phyloP scores from a whole-genome alignment of 2,113 vertebrate genomes.

The Coptodon bakossiorum region DNA sequence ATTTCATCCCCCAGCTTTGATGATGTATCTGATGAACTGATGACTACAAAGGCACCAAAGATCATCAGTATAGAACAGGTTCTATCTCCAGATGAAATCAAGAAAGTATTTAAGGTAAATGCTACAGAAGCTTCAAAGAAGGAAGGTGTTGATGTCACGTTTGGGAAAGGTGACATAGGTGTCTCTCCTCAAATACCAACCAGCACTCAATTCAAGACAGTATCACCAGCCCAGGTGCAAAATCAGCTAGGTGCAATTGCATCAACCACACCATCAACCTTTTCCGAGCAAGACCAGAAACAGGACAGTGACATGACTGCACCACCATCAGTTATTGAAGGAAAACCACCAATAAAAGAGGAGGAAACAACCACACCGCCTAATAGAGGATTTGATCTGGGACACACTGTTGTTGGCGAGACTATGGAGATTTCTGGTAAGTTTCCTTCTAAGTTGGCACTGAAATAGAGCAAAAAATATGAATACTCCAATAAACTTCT shows the following conservation, averaged over 20 bases:
- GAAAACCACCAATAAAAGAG: neutral
- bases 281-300: neutral
- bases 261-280: neutral
- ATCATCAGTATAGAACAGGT: neutral
- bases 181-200: neutral
- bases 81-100: slow-evolving; percentile 33
- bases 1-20: neutral
- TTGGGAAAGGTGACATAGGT: slow-evolving; percentile 15
- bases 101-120: slow-evolving; percentile 43
- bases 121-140: slow-evolving; percentile 20
- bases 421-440: slow-evolving; percentile 67
- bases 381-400: slow-evolving; percentile 16
- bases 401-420: slow-evolving; percentile 52
- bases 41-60: neutral
- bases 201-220: neutral
- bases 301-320: neutral
- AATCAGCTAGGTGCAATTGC: neutral
- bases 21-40: neutral
- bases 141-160: neutral
- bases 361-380: slow-evolving; percentile 1
- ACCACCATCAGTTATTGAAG: neutral
- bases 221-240: neutral
- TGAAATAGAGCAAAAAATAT: neutral
- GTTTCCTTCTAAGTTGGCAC: neutral
- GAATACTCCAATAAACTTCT: neutral